Base-by-base conservation (phyloP, 1,140 invertebrate genomes). In the Drosophila ogumai region DNA sequence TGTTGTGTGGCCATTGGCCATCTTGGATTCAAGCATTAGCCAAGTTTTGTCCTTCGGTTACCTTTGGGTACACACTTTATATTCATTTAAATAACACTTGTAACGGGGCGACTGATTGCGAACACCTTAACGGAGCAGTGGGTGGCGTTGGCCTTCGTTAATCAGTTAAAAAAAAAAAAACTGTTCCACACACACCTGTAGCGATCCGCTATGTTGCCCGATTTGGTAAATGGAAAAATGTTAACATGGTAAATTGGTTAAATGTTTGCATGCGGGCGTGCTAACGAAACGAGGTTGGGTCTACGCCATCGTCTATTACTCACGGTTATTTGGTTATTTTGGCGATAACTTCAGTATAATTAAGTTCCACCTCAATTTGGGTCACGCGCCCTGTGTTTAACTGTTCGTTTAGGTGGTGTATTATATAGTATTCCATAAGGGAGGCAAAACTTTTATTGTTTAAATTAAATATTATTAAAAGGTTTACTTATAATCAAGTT, bases 151-250 rank as follows among this genome's bases (percentile, higher is more conserved):
- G 52, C 68, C 68, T 72, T 72, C 52, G 54, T 3, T 34, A 58
- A 72, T 71, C 66, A 71, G 66, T 41, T 41, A 17, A 15, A 17
- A 10, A 9, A 17, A 10, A 9, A 8, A 38, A 47, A 47, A 58
- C 52, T 49, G 43, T 44, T 56, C 34, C 63, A 40, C 63, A 38
- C 47, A 41, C 47, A 71, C 40, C 65, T 57, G 67, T 34, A 40
- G 61, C 61, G 28, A 64, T 57, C 65, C 66, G 50, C 68, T 43
- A 55, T 55, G 34, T 55, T n/a, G 52, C 19, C 67, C 38, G 65
- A 57, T 71, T 71, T 72, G 68, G 67, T 71, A 71, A 71, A 58
- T 64, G 46, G 19, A 38, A 55, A 54, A 38, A 55, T 55, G 52
- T 22, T 38, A 10, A 55, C 22, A 9, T 54, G 50, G 50, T 54